A percentile compares a stretch with the other conserved stretches of the same genome.
Evolutionary conservation across 2,888 invertebrate genomes (phyloP).

Genomic region (Monochamus alternatus): DNA sequence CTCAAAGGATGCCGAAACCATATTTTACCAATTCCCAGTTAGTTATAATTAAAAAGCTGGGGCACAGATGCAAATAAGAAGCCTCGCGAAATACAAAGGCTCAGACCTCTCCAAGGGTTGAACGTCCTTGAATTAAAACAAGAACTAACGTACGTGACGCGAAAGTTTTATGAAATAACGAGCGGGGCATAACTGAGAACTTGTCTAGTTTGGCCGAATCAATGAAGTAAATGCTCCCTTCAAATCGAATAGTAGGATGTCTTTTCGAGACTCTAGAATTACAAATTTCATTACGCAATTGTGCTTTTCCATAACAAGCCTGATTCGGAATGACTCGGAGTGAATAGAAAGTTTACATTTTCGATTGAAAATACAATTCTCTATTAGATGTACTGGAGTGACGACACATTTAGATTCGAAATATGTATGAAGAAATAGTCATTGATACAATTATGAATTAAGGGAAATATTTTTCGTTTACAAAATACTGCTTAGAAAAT

Average conservation of each 20-base stretch:
- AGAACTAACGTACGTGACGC: conserved; percentile 11
- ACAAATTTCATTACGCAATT: conserved; percentile 12
- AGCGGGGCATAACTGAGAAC: neutral
- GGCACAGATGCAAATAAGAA: neutral
- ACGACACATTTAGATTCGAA: too few relatives aligned
- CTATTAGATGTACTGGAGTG: too few relatives aligned
- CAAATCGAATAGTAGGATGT: conserved; percentile 8
- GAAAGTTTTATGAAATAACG: conserved; percentile 7
- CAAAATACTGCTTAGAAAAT: too few relatives aligned
- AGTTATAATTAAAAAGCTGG: neutral
- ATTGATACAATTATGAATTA: too few relatives aligned
- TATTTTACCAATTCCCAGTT: conserved; percentile 7
- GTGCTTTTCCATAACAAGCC: conserved; percentile 5
- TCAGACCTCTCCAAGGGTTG: conserved; percentile 2
- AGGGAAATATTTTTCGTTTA: too few relatives aligned
- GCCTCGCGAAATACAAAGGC: neutral
- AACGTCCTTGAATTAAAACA: conserved; percentile 14
- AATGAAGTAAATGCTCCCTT: conserved; percentile 9
- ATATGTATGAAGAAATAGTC: too few relatives aligned
- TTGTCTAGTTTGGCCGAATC: conserved; percentile 5
- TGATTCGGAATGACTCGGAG: conserved; percentile 3
- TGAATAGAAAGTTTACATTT: neutral
- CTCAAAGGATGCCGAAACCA: neutral
- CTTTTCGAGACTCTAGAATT: conserved; percentile 1
- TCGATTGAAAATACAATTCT: neutral